Conservation (phyloP, 2,797 vertebrate species). For the Spondyliosoma cantharus region DNA sequence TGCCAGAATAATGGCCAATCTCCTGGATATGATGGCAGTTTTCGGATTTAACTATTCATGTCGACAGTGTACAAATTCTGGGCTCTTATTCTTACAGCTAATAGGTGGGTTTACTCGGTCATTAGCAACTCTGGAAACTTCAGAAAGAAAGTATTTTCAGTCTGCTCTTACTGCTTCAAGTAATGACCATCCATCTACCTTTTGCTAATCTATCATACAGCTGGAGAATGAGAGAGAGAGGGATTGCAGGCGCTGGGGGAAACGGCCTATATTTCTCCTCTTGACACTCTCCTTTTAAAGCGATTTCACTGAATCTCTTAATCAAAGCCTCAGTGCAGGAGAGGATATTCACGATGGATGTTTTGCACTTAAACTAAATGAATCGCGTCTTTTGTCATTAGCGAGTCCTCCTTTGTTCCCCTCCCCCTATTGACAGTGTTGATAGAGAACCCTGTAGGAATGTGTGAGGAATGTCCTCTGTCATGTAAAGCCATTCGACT, state of each 20-base stretch:
- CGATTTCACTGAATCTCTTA: constrained; percentile 74
- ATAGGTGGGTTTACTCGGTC: constrained; percentile 42
- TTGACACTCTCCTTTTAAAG: constrained; percentile 68
- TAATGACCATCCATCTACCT: constrained; percentile 58
- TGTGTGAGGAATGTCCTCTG: constrained; percentile 63
- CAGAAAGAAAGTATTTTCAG: constrained; percentile 49
- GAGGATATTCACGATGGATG: constrained; percentile 75
- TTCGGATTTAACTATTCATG: constrained; percentile 50
- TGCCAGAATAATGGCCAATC: constrained; percentile 37
- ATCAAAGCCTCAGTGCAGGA: constrained; percentile 65
- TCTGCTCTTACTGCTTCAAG: constrained; percentile 39
- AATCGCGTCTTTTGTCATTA: constrained; percentile 76
- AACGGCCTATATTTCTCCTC: constrained; percentile 68
- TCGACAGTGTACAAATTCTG: constrained; percentile 2
- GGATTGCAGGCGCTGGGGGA: constrained; percentile 43
- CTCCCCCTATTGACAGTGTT: constrained; percentile 59
- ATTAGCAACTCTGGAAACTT: constrained; percentile 55
- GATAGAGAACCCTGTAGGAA: constrained; percentile 69
- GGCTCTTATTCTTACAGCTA: constrained; percentile 20
- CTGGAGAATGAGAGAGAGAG: constrained; percentile 59
- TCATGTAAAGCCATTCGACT: constrained; percentile 69
- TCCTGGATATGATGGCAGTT: constrained; percentile 33
- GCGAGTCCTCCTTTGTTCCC: constrained; percentile 47
- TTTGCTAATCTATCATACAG: constrained; percentile 64
- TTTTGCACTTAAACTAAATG: constrained; percentile 77